phyloP scores from a whole-genome alignment of 2,113 vertebrate species.

The Gnathonemus longibarbis region DNA sequence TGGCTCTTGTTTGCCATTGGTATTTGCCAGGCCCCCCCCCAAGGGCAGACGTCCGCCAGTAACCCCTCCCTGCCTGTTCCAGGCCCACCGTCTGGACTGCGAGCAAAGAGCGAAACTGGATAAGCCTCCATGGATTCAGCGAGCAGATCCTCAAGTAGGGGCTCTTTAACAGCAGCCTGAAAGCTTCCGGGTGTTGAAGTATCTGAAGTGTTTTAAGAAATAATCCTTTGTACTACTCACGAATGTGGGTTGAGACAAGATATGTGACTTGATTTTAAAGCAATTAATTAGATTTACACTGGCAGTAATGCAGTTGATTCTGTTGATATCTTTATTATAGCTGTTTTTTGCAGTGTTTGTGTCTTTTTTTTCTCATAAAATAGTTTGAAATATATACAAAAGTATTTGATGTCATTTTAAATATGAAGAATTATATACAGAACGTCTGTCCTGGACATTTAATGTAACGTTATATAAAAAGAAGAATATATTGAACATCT shows the following conservation, averaged over 20 bases:
- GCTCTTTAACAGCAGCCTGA: neutral
- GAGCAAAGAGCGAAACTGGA: conserved; percentile 31
- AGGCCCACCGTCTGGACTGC: neutral
- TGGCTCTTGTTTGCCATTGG: neutral
- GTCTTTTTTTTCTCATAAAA: neutral
- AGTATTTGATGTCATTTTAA: neutral
- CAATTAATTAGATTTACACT: neutral
- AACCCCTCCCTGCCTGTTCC: neutral
- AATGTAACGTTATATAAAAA: neutral
- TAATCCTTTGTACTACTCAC: neutral
- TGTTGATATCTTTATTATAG: neutral
- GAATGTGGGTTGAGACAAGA: neutral
- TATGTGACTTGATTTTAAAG: neutral
- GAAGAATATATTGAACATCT: neutral
- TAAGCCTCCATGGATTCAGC: conserved; percentile 58
- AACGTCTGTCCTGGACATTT: neutral
- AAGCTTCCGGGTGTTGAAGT: neutral
- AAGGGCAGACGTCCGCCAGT: neutral
- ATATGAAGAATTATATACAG: neutral
- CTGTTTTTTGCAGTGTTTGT: neutral
- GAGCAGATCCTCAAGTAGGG: conserved; percentile 70
- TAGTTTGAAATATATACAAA: neutral
- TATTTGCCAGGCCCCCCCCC: neutral
- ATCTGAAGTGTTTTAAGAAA: neutral
- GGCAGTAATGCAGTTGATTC: neutral